A percentile compares a stretch with the other conserved stretches of the same genome.
Evolutionary conservation across 2,113 vertebrate species (phyloP).

Genomic region (Tamias sibiricus): DNA sequence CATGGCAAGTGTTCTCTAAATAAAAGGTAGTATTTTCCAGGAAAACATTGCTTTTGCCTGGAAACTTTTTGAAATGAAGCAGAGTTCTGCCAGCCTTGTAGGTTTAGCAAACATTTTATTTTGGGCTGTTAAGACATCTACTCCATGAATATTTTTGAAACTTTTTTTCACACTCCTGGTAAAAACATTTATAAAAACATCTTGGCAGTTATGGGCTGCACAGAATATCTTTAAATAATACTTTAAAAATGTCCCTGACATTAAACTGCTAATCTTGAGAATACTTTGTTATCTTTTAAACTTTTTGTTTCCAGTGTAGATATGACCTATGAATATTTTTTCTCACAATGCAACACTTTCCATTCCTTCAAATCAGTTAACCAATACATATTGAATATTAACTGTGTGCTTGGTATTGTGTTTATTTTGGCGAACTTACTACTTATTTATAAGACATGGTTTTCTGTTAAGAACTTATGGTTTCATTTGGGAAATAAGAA

Average conservation of each 20-base stretch:
- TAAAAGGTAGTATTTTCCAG: conserved; percentile 80
- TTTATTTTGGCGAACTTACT: conserved; percentile 13
- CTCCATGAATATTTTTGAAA: conserved; percentile 72
- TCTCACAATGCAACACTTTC: background rate
- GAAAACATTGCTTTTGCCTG: conserved; percentile 79
- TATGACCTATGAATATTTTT: conserved; percentile 30
- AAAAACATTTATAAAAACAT: conserved; percentile 75
- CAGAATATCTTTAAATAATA: conserved; percentile 65
- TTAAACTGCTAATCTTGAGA: conserved; percentile 60
- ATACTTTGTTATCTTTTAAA: conserved; percentile 62
- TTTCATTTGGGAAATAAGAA: conserved; percentile 61
- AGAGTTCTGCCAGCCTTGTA: conserved; percentile 71
- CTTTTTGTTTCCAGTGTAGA: conserved; percentile 49
- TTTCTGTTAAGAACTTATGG: conserved; percentile 20
- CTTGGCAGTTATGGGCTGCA: conserved; percentile 39
- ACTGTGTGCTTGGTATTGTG: background rate
- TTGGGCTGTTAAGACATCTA: conserved; percentile 65
- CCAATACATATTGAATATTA: conserved; percentile 12
- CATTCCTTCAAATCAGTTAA: background rate
- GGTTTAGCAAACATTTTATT: conserved; percentile 79
- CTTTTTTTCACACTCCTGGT: conserved; percentile 51
- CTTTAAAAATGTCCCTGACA: conserved; percentile 1
- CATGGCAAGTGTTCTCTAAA: conserved; percentile 75
- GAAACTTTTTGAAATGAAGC: conserved; percentile 80
- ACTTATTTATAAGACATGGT: conserved; percentile 42